A percentile compares a stretch with the other conserved stretches of the same genome.
These are phyloP conservation scores for Myocastor coypus DNA, from an alignment of 2,113 vertebrate species.

Conservation along the genomic window DNA sequence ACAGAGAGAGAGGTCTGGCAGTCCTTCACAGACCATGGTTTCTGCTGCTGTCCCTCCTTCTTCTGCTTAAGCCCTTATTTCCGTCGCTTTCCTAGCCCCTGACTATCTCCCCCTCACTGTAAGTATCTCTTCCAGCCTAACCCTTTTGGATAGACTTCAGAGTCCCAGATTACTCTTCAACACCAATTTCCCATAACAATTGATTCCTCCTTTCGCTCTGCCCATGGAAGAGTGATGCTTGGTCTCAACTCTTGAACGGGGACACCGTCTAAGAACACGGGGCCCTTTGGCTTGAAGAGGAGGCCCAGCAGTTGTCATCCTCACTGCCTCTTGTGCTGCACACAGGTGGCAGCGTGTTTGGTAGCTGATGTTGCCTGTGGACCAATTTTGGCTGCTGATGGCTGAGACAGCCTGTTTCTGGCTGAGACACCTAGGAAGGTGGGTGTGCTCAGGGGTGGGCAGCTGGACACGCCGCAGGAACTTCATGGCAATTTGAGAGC, in stretches of 20 bases:
- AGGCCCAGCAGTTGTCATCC: not conserved
- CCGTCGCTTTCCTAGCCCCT: no score
- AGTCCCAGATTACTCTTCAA: not conserved
- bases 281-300: no score
- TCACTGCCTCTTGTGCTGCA: not conserved
- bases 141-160: not conserved
- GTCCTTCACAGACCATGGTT: fast-evolving
- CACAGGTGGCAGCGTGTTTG: not conserved
- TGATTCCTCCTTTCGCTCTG: not conserved
- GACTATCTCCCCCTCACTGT: not conserved
- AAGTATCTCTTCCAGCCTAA: not conserved
- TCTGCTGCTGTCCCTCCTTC: not conserved
- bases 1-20: fast-evolving
- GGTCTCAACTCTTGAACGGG: not conserved
- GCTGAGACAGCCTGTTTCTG: fast-evolving
- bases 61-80: not conserved
- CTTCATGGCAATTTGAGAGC: constrained; percentile 39
- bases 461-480: not conserved
- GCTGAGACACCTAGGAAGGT: not conserved
- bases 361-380: not conserved
- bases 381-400: not conserved
- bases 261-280: not conserved
- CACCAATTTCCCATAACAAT: fast-evolving
- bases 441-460: not conserved
- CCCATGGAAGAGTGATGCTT: not conserved